phyloP scores from a whole-genome alignment of 1,140 invertebrate species.

The Drosophila nebulosa region DNA sequence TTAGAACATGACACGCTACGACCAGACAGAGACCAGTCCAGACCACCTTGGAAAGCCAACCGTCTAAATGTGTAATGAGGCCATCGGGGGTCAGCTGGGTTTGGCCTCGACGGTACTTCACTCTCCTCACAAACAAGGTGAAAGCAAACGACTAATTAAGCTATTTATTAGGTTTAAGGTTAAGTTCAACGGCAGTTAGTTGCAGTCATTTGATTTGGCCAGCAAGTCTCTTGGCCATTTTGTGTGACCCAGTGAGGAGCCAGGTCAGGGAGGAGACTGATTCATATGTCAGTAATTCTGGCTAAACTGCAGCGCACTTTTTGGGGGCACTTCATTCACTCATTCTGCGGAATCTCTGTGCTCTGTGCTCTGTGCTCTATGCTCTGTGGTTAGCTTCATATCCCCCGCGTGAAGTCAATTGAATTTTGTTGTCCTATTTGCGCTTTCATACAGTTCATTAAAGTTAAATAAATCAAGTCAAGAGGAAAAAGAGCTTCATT shows the following conservation, averaged over 20 bases:
- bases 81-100: conserved; percentile 36
- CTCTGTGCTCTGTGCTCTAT: conserved; percentile 20
- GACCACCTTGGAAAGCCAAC: conserved; percentile 11
- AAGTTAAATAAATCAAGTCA: conserved; percentile 49
- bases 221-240: not conserved
- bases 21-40: too few species aligned
- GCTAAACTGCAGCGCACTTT: conserved; percentile 26
- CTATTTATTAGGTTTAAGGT: conserved; percentile 62
- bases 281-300: conserved; percentile 11
- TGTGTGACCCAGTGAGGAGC: not conserved
- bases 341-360: conserved; percentile 9
- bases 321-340: not conserved
- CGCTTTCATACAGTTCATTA: conserved; percentile 44
- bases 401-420: not conserved
- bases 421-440: conserved; percentile 5
- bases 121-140: conserved; percentile 33
- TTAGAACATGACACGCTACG: not conserved
- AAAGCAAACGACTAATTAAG: conserved; percentile 49
- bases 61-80: conserved; percentile 50
- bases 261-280: not conserved
- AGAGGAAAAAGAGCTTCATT: conserved; percentile 24
- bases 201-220: conserved; percentile 36
- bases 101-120: not conserved
- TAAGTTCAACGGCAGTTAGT: conserved; percentile 54
- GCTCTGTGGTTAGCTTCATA: conserved; percentile 27